Percentiles rank a stretch among this genome's conserved stretches.
phyloP scores from a whole-genome alignment of 2,888 invertebrate species.

The Dexiosoma caninum region DNA sequence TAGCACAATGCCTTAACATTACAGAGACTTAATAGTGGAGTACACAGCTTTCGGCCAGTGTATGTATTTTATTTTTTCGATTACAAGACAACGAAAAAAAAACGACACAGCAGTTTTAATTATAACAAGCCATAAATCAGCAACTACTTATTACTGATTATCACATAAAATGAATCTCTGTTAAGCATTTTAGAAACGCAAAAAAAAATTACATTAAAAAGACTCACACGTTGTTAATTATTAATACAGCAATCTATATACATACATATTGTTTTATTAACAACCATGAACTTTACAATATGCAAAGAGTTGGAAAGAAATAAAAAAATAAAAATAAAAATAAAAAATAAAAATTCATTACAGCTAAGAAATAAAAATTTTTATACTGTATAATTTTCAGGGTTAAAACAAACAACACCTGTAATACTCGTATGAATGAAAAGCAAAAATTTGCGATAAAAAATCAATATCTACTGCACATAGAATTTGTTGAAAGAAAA shows the following conservation, averaged over 20 bases:
- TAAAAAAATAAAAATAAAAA: conserved; percentile 36
- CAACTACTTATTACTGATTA: conserved; percentile 52
- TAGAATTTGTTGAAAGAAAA: not conserved
- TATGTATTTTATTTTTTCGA: too few relatives aligned
- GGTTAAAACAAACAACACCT: conserved; percentile 60
- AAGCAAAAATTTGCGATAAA: not conserved
- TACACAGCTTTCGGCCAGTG: not conserved
- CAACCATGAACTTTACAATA: conserved; percentile 62
- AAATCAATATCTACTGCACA: not conserved
- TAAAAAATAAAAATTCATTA: conserved; percentile 43
- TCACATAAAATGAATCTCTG: conserved; percentile 54
- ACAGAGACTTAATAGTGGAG: not conserved
- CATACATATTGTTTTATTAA: not conserved
- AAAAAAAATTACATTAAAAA: conserved; percentile 13
- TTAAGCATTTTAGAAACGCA: not conserved
- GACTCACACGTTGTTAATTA: conserved; percentile 50
- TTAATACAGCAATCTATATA: conserved; percentile 12
- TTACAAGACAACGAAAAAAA: conserved; percentile 5
- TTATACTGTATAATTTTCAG: conserved; percentile 49
- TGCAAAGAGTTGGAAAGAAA: conserved; percentile 47
- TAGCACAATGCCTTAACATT: not conserved
- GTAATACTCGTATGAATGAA: conserved; percentile 54
- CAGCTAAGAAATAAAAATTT: conserved; percentile 32
- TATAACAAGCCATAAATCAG: conserved; percentile 59
- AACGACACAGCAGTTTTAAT: conserved; percentile 47